Conservation (phyloP, 2,113 vertebrate species). For the Marmota flaviventris region DNA sequence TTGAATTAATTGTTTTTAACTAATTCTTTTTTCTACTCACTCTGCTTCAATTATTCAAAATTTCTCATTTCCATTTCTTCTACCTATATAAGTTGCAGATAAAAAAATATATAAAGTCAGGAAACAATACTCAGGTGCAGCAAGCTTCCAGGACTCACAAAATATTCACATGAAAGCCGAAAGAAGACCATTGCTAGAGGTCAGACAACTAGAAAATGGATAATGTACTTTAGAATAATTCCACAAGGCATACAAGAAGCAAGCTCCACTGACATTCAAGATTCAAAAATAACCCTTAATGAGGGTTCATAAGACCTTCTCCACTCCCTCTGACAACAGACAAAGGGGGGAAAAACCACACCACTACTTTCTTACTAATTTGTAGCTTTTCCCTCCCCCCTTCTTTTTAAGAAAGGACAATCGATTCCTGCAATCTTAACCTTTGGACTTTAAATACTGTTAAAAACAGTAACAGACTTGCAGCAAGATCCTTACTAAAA, state of each 20-base stretch:
- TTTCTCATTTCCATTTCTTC: slow-evolving; percentile 64
- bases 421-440: slow-evolving; percentile 69
- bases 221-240: not conserved
- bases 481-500: slow-evolving; percentile 63
- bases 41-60: slow-evolving; percentile 33
- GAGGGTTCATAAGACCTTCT: slow-evolving; percentile 57
- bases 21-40: not conserved
- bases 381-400: slow-evolving; percentile 39
- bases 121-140: not conserved
- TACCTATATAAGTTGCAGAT: slow-evolving; percentile 26
- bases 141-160: not conserved
- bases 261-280: slow-evolving; percentile 41
- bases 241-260: not conserved
- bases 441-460: slow-evolving; percentile 72
- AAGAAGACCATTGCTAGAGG: not conserved
- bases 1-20: not conserved
- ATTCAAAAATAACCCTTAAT: slow-evolving; percentile 76
- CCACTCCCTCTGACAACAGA: slow-evolving; percentile 72
- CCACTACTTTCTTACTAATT: slow-evolving; percentile 64
- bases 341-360: slow-evolving; percentile 30
- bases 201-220: not conserved
- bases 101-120: slow-evolving; percentile 61
- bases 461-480: slow-evolving; percentile 68
- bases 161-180: not conserved
- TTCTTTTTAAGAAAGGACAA: not conserved